Conservation (phyloP, 2,113 vertebrate species). For the Astur gentilis region DNA sequence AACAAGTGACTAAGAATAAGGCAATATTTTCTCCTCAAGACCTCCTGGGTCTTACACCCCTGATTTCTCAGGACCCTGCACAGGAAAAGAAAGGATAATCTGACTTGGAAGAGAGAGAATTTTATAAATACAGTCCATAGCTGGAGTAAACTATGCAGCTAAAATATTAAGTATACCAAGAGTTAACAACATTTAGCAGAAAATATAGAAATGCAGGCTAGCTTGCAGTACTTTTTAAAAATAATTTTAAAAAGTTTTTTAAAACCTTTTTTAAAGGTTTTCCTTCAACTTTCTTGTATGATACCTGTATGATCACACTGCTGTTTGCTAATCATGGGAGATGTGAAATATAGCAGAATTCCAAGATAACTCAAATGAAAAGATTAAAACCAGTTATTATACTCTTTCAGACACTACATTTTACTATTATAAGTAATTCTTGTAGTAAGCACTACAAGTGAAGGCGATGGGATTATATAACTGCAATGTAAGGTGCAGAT, state of each 20-base stretch:
- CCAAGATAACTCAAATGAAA: neutral
- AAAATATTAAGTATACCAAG: neutral
- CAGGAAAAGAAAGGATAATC: neutral
- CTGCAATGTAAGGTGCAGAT: neutral
- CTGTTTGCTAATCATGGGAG: neutral
- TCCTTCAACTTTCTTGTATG: neutral
- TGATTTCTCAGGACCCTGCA: neutral
- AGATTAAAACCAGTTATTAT: rapidly evolving
- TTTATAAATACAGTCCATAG: neutral
- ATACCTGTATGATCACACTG: neutral
- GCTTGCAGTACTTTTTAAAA: neutral
- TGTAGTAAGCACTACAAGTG: neutral
- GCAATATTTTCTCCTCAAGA: neutral
- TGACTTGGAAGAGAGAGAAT: neutral
- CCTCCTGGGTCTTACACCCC: neutral
- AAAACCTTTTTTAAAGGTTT: neutral
- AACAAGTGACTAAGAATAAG: neutral
- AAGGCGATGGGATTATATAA: neutral
- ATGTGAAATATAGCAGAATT: neutral
- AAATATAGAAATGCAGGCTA: neutral
- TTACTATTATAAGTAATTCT: neutral
- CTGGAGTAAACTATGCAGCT: neutral
- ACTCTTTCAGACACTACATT: neutral
- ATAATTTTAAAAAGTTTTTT: rapidly evolving
- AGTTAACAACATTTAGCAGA: neutral